phyloP scores from a whole-genome alignment of 2,797 vertebrate species.

The Phoebastria nigripes region DNA sequence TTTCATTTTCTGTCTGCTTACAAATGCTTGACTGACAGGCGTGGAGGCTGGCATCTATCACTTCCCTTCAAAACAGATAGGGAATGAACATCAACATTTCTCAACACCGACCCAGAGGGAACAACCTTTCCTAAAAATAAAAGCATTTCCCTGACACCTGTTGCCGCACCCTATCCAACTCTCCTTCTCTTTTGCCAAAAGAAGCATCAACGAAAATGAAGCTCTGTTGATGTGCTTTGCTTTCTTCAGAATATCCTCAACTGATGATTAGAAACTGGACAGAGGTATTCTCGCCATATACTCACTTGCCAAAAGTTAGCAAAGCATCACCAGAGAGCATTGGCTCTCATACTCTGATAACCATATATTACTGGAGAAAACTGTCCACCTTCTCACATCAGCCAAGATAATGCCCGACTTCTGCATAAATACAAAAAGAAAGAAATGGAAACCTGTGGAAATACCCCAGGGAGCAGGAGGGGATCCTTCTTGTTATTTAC shows the following conservation, averaged over 20 bases:
- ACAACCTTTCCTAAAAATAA: neutral
- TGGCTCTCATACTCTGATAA: neutral
- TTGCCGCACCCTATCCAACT: neutral
- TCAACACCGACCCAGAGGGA: neutral
- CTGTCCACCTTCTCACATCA: neutral
- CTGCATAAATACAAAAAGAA: neutral
- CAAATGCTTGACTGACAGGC: slow-evolving; percentile 3
- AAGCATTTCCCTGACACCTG: neutral
- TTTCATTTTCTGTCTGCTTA: slow-evolving; percentile 6
- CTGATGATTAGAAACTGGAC: neutral
- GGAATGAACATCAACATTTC: slow-evolving; percentile 19
- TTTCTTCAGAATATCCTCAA: neutral
- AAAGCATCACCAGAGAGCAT: neutral
- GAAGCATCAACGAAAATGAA: neutral
- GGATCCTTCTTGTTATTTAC: neutral
- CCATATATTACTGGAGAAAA: neutral
- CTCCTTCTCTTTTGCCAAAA: neutral
- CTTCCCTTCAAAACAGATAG: neutral
- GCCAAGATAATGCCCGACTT: neutral
- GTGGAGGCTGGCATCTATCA: slow-evolving; percentile 20
- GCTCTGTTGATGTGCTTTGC: neutral
- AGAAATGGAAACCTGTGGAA: neutral
- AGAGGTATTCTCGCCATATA: neutral
- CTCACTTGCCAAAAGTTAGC: neutral
- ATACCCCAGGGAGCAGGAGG: neutral